Percentiles rank a stretch among this genome's conserved stretches.
Evolutionary conservation across 2,888 invertebrate species (phyloP).

Genomic region (Trachelus iudaicus): DNA sequence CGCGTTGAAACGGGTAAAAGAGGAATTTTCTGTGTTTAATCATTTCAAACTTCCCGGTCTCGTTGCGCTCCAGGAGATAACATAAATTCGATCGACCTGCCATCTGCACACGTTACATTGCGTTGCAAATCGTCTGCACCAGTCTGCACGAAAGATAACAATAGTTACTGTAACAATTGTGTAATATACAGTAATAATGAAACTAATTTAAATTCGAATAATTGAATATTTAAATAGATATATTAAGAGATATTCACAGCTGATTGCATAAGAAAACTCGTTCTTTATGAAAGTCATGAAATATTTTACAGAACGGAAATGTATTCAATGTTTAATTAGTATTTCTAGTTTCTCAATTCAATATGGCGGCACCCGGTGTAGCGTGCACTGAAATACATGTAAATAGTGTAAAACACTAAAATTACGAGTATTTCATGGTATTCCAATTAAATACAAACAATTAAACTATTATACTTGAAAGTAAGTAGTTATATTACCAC

Average conservation of each 20-base stretch:
- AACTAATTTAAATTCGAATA: background rate
- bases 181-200: background rate
- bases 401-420: background rate
- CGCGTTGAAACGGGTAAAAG: too few species aligned
- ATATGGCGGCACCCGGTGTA: background rate
- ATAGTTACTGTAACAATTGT: background rate
- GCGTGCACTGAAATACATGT: background rate
- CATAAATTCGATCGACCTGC: background rate
- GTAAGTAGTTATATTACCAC: background rate
- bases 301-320: background rate
- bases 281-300: background rate
- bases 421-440: background rate
- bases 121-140: background rate
- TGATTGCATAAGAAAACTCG: background rate
- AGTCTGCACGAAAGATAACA: background rate
- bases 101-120: background rate
- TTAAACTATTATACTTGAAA: background rate
- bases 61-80: too few species aligned
- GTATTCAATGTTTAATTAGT: background rate
- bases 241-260: background rate
- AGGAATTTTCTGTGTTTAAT: too few species aligned
- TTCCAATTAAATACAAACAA: background rate
- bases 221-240: background rate
- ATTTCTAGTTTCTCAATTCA: background rate
- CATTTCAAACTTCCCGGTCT: too few species aligned